Evolutionary conservation across 2,113 vertebrate species (phyloP), one percentile per base, ranked within the genome.

Genomic region (Brachypteracias leptosomus): DNA sequence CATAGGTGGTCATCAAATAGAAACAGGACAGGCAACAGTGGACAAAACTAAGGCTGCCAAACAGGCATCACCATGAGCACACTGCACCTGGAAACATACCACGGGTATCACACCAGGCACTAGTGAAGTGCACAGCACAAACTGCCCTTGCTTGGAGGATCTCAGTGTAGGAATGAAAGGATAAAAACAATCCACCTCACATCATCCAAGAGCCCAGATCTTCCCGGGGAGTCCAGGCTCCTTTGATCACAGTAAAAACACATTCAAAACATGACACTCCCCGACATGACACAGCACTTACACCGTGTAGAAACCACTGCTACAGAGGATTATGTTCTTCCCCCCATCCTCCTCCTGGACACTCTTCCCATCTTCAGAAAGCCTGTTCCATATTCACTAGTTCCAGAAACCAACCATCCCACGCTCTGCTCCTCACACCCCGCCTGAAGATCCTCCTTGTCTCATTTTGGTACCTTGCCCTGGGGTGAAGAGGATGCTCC

Each of bases 201-300:
- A n/a, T 36, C 70, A 49, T 19, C 8, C 6, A 11, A 10, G 24
- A 51, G 49, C n/a, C 21, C 47, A 62, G 68, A 14, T 10, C 47
- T 22, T 36, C 59, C 54, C 71, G 35, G n/a, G 3, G 13, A 29
- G 59, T 19, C 61, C 80, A 85, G 78, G 65, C 57, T 61, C 63
- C 95, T 95, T 68, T 35, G 59, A 93, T 86, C 85, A 80, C 88
- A 93, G 83, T 35, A 72, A 92, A 89, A 94, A 49, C 93, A 95
- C 89, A 51, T n/a, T 89, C 51, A 74, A 91, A 90, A 79, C 59
- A 26, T 33, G 74, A 78, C 62, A 51, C 73, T 74, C 80, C 67
- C 75, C 92, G 93, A 72, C 46, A 73, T 49, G 73, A 49, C 70
- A 72, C 57, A 87, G 88, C 89, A 82, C 93, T 78, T 87, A 87